A percentile compares a stretch with the other conserved stretches of the same genome.
Evolutionary conservation across 2,797 vertebrate genomes (phyloP).

Genomic region (Mormyrus proboscirostris): DNA sequence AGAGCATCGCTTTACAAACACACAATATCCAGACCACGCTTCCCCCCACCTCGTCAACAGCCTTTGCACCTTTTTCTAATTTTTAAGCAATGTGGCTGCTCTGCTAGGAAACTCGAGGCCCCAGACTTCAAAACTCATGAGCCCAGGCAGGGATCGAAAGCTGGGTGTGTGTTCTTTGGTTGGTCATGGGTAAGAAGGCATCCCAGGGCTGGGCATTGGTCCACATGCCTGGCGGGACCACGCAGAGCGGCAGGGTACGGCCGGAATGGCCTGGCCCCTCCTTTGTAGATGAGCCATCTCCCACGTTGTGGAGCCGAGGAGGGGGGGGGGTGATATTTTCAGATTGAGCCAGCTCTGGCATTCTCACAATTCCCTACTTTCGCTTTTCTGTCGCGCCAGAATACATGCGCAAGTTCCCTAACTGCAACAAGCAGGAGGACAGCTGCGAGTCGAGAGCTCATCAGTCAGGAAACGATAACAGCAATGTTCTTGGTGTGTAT

Average conservation of each 20-base stretch:
- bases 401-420: background rate
- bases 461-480: constrained; percentile 4
- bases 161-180: background rate
- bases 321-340: background rate
- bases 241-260: constrained; percentile 6
- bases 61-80: background rate
- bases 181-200: background rate
- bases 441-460: background rate
- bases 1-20: background rate
- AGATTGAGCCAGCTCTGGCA: background rate
- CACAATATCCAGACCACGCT: background rate
- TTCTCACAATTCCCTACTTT: background rate
- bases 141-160: background rate
- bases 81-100: background rate
- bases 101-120: background rate
- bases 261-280: constrained; percentile 37
- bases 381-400: background rate
- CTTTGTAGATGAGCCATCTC: background rate
- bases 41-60: background rate
- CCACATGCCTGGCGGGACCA: background rate
- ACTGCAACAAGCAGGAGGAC: background rate
- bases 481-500: background rate
- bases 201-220: background rate
- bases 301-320: background rate
- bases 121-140: constrained; percentile 21